A percentile compares a stretch with the other conserved stretches of the same genome.
These are phyloP conservation scores for Pogonognathellus flavescens DNA, from an alignment of 1,140 invertebrate species.

Conservation along the genomic window DNA sequence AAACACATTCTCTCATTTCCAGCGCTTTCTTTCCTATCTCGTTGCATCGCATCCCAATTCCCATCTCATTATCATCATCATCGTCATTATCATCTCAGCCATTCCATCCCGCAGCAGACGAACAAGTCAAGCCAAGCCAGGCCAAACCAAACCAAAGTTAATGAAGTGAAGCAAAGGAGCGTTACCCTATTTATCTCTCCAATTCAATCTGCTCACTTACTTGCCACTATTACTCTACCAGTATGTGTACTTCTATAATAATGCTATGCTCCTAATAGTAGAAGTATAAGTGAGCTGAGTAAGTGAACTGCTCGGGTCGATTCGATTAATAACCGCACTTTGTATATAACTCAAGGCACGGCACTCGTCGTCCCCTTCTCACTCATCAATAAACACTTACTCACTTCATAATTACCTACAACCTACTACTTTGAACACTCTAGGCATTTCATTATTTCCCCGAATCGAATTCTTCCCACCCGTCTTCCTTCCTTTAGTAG, in stretches of 20 bases:
- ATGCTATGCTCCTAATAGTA: too few relatives aligned
- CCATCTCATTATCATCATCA: neutral
- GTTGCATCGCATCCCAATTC: neutral
- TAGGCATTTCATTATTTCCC: neutral
- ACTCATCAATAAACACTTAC: conserved; percentile 40
- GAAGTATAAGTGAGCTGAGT: too few relatives aligned
- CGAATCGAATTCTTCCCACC: neutral
- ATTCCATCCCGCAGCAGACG: neutral
- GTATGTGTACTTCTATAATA: too few relatives aligned
- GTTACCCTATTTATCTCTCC: conserved; percentile 8
- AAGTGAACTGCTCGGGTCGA: neutral
- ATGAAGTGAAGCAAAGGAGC: conserved; percentile 19
- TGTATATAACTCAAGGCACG: neutral
- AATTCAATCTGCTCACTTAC: conserved; percentile 11
- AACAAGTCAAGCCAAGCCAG: neutral
- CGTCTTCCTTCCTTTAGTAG: neutral
- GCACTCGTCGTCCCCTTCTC: conserved; percentile 9
- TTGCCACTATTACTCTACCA: neutral
- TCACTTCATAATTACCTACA: conserved; percentile 30
- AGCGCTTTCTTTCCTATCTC: neutral
- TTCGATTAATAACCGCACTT: conserved; percentile 26
- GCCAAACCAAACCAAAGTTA: conserved; percentile 12
- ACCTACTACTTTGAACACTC: neutral
- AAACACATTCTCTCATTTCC: too few relatives aligned
- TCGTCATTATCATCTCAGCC: neutral